Evolutionary conservation across 2,888 invertebrate species (phyloP).

Genomic region (Apamea epomidion): DNA sequence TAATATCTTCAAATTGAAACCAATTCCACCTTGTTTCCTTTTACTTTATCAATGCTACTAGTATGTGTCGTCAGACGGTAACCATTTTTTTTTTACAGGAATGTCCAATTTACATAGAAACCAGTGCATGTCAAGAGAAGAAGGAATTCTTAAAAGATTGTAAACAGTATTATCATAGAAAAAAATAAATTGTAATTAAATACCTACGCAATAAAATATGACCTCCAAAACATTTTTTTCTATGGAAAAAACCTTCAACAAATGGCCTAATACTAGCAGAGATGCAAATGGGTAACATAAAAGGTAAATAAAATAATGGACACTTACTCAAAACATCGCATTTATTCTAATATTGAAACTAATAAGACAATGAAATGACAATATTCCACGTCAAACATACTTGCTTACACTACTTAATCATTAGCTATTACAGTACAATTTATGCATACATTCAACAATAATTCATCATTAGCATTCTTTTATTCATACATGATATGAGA

Average conservation of each 20-base stretch:
- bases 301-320: constrained; percentile 30
- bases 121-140: constrained; percentile 71
- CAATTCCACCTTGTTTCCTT: background rate
- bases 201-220: background rate
- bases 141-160: constrained; percentile 78
- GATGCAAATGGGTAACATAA: background rate
- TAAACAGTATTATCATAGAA: constrained; percentile 71
- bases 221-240: background rate
- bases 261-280: too few relatives aligned
- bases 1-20: background rate
- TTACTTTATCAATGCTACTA: too few relatives aligned
- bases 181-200: constrained; percentile 17
- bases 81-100: constrained; percentile 76
- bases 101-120: constrained; percentile 76
- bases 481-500: constrained; percentile 81
- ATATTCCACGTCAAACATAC: constrained; percentile 69
- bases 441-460: constrained; percentile 77
- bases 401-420: constrained; percentile 68
- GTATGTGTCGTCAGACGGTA: background rate
- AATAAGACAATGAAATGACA: constrained; percentile 77
- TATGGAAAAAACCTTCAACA: background rate
- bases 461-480: constrained; percentile 73
- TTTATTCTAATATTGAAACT: constrained; percentile 80
- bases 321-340: constrained; percentile 70
- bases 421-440: constrained; percentile 74